phyloP scores from a whole-genome alignment of 2,888 invertebrate genomes.

The Autographa pulchrina region DNA sequence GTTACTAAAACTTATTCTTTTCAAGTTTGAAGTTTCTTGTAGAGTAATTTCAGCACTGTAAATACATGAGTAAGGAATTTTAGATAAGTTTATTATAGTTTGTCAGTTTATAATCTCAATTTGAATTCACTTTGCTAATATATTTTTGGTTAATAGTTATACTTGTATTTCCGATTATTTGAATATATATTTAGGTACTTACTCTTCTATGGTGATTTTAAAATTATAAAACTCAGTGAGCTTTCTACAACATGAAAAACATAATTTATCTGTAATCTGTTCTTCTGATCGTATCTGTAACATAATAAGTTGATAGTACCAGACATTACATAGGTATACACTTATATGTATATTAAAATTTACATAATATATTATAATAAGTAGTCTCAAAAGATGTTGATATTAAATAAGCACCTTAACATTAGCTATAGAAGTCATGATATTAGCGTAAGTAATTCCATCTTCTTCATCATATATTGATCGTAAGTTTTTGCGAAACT shows the following conservation, averaged over 20 bases:
- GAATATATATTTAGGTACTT: slow-evolving; percentile 19
- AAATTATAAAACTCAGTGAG: slow-evolving; percentile 72
- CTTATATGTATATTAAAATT: not conserved
- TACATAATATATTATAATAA: not conserved
- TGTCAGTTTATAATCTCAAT: not conserved
- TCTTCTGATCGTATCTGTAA: slow-evolving; percentile 64
- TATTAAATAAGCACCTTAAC: slow-evolving; percentile 65
- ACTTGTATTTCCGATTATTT: not conserved
- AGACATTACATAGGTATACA: slow-evolving; percentile 5
- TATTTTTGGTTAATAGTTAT: too few relatives aligned
- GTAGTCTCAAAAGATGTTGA: not conserved
- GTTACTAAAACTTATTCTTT: slow-evolving; percentile 69
- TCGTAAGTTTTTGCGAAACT: slow-evolving; percentile 59
- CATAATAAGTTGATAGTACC: slow-evolving; percentile 14
- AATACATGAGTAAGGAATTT: not conserved
- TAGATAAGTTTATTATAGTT: not conserved
- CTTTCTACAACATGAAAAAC: slow-evolving; percentile 76
- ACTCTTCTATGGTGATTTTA: slow-evolving; percentile 73
- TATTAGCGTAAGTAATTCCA: slow-evolving; percentile 66
- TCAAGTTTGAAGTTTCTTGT: slow-evolving; percentile 59
- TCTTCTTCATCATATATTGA: slow-evolving; percentile 62
- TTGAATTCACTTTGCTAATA: too few relatives aligned
- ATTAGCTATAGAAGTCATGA: slow-evolving; percentile 69
- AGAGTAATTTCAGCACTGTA: slow-evolving; percentile 69
- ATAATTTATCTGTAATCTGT: slow-evolving; percentile 65